Evolutionary conservation across 2,797 vertebrate species (phyloP).

Genomic region (Antrozous pallidus): DNA sequence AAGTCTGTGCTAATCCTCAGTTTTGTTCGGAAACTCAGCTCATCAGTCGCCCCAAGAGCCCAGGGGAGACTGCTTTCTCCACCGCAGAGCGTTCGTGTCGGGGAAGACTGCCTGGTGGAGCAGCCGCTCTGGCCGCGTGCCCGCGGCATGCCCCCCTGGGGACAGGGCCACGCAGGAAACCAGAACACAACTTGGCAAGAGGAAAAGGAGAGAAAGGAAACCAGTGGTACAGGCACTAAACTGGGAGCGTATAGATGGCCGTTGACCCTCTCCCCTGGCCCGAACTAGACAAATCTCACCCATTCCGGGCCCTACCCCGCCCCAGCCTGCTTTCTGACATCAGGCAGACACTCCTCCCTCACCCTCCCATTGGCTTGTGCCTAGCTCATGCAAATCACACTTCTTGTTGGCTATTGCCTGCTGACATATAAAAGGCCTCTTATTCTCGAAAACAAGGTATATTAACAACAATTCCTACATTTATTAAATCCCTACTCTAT

Average conservation of each 20-base stretch:
- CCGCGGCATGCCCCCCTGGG: background rate
- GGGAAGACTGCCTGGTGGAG: background rate
- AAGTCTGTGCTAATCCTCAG: background rate
- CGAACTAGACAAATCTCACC: background rate
- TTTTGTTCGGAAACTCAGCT: background rate
- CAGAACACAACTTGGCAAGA: conserved; percentile 5
- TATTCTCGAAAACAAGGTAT: background rate
- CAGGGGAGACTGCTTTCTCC: background rate
- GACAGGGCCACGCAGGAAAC: background rate
- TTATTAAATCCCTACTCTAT: background rate
- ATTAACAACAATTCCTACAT: background rate
- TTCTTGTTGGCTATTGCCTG: background rate
- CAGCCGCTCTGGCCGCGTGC: background rate
- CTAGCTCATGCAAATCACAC: background rate
- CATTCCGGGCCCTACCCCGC: background rate
- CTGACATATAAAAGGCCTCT: background rate
- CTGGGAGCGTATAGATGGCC: background rate
- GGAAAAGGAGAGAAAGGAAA: background rate
- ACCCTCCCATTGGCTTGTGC: background rate
- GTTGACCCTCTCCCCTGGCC: background rate
- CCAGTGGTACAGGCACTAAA: too few relatives aligned
- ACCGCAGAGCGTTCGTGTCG: background rate
- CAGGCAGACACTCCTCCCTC: background rate
- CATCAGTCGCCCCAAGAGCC: background rate
- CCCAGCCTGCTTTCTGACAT: background rate